A percentile compares a stretch with the other conserved stretches of the same genome.
Conservation (phyloP, 2,113 vertebrate genomes). For the Leptosomus discolor region DNA sequence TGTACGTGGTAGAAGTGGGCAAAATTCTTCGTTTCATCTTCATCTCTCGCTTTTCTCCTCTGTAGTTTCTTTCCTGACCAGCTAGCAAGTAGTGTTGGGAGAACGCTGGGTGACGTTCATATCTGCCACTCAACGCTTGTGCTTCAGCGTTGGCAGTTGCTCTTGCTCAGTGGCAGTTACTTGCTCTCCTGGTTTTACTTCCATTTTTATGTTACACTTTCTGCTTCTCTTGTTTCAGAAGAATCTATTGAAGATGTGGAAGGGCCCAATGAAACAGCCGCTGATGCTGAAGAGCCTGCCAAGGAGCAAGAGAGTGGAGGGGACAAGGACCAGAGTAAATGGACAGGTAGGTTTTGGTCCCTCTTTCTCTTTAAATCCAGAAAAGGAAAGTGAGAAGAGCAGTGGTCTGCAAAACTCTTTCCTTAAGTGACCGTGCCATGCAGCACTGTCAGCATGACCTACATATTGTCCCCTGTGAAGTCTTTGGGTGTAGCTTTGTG, state of each 20-base stretch:
- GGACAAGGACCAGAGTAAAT: constrained; percentile 93
- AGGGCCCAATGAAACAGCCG: constrained; percentile 86
- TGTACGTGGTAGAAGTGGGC: not conserved
- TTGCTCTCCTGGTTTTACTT: not conserved
- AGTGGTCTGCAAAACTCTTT: not conserved
- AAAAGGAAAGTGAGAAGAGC: not conserved
- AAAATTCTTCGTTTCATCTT: not conserved
- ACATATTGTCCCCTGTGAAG: not conserved
- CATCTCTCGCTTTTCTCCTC: not conserved
- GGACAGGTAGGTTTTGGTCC: constrained; percentile 82
- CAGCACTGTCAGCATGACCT: not conserved
- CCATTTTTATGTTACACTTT: not conserved
- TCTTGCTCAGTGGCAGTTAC: not conserved
- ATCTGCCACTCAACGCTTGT: not conserved
- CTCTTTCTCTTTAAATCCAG: not conserved
- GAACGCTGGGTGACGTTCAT: not conserved
- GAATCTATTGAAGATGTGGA: constrained; percentile 94
- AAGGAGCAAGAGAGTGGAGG: constrained; percentile 92
- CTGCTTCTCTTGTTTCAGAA: constrained; percentile 84
- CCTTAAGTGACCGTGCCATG: accelerated
- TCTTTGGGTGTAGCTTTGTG: not conserved
- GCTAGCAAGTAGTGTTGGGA: not conserved
- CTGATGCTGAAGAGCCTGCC: constrained; percentile 91
- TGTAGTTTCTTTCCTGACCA: not conserved
- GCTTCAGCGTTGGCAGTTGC: not conserved